These are phyloP conservation scores for Dione juno DNA, from an alignment of 2,888 invertebrate genomes.

Conservation along the genomic window DNA sequence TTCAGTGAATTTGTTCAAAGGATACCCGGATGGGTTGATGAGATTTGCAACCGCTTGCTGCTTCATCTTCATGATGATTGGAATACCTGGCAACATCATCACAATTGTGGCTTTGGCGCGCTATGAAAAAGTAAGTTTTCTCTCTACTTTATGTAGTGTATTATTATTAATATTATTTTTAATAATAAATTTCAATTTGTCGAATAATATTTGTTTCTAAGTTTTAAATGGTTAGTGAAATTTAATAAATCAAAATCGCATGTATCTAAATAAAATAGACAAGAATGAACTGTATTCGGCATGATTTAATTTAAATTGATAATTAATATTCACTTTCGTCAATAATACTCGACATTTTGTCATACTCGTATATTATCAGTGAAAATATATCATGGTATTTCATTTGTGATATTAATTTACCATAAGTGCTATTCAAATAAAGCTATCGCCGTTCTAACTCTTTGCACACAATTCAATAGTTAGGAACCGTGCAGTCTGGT, in stretches of 20 bases:
- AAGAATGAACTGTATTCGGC: background rate
- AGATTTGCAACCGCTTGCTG: constrained; percentile 88
- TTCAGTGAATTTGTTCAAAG: constrained; percentile 82
- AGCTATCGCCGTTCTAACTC: constrained; percentile 5
- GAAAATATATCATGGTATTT: constrained; percentile 10
- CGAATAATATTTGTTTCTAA: too few species aligned
- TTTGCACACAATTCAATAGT: background rate
- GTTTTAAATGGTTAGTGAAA: too few species aligned
- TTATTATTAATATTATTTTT: too few species aligned
- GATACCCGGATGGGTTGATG: constrained; percentile 86
- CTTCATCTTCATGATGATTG: constrained; percentile 88
- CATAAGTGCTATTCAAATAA: constrained; percentile 6
- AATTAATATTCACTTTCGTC: constrained; percentile 5
- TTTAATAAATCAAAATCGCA: too few species aligned
- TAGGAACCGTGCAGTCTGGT: background rate
- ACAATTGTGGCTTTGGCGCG: constrained; percentile 89
- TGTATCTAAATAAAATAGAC: background rate
- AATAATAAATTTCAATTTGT: too few species aligned
- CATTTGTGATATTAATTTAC: constrained; percentile 2
- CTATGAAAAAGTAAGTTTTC: constrained; percentile 87
- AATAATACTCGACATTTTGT: background rate
- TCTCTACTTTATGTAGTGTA: background rate
- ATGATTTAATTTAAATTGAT: constrained; percentile 12
- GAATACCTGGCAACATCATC: constrained; percentile 91
- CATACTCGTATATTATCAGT: constrained; percentile 13